Conservation (phyloP, 2,888 invertebrate species). For the Drosophila pseudotalamancana region DNA sequence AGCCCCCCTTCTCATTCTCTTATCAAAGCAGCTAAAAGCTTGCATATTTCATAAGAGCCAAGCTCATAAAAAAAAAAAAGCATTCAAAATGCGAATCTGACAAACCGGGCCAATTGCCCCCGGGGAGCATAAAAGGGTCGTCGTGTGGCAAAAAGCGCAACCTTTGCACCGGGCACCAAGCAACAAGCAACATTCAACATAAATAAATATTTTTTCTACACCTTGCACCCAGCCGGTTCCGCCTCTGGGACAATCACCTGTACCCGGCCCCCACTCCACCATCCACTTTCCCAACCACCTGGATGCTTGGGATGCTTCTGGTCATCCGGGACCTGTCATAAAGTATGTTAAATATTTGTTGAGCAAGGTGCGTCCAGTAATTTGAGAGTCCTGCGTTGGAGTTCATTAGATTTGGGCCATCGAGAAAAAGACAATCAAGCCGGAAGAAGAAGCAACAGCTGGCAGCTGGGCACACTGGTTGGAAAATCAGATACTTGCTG, state of each 20-base stretch:
- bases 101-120: slow-evolving; percentile 52
- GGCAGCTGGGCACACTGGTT: slow-evolving; percentile 14
- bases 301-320: slow-evolving; percentile 54
- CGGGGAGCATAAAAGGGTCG: slow-evolving; percentile 64
- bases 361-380: slow-evolving; percentile 60
- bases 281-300: neutral
- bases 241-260: slow-evolving; percentile 35
- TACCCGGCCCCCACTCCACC: neutral
- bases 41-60: slow-evolving; percentile 74
- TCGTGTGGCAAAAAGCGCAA: slow-evolving; percentile 65
- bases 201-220: slow-evolving; percentile 66
- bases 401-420: slow-evolving; percentile 49
- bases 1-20: neutral
- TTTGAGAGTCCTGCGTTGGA: slow-evolving; percentile 28
- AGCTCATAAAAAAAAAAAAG: slow-evolving; percentile 62
- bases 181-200: slow-evolving; percentile 47
- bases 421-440: slow-evolving; percentile 3
- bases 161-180: slow-evolving; percentile 38
- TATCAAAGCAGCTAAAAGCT: slow-evolving; percentile 61
- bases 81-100: slow-evolving; percentile 31
- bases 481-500: slow-evolving; percentile 15
- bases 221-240: slow-evolving; percentile 61
- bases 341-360: slow-evolving; percentile 74
- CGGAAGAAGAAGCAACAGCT: neutral
- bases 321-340: slow-evolving; percentile 62